Percentiles rank a stretch among this genome's conserved stretches.
phyloP scores from a whole-genome alignment of 2,888 invertebrate species.

The Lithophane leautieri region DNA sequence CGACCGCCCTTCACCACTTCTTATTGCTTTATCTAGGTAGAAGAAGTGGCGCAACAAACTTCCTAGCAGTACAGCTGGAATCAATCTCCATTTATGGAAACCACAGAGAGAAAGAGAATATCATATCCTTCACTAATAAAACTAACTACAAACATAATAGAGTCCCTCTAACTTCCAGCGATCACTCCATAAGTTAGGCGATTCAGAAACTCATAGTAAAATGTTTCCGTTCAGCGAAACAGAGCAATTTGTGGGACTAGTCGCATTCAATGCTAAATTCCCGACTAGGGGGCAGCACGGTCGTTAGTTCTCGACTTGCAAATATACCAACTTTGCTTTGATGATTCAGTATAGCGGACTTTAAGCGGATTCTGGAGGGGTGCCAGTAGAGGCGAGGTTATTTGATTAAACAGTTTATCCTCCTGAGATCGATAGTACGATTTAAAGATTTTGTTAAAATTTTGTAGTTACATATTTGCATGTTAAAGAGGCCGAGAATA shows the following conservation, averaged over 20 bases:
- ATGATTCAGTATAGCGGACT: slow-evolving; percentile 32
- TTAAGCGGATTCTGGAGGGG: slow-evolving; percentile 38
- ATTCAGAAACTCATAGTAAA: slow-evolving; percentile 16
- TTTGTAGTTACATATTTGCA: not conserved
- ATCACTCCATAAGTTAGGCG: slow-evolving; percentile 1
- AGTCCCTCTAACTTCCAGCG: not conserved
- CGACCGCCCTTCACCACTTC: too few relatives aligned
- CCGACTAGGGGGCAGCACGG: slow-evolving; percentile 41
- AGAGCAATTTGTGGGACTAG: slow-evolving; percentile 57
- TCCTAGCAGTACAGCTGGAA: too few relatives aligned
- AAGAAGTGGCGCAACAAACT: too few relatives aligned
- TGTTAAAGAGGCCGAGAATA: not conserved
- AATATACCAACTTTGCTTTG: slow-evolving; percentile 50
- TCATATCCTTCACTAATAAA: too few relatives aligned
- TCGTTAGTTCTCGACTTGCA: slow-evolving; percentile 48
- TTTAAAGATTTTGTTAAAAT: not conserved
- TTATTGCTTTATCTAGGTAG: too few relatives aligned
- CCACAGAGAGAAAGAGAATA: too few relatives aligned
- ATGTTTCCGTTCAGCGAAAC: slow-evolving; percentile 42
- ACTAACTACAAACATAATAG: not conserved
- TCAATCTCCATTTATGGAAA: too few relatives aligned
- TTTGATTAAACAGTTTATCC: not conserved
- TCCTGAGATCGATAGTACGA: not conserved
- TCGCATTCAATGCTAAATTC: slow-evolving; percentile 56
- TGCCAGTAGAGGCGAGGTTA: not conserved